Conservation (phyloP, 2,113 vertebrate genomes). For the Calyptommatus sinebrachiatus region DNA sequence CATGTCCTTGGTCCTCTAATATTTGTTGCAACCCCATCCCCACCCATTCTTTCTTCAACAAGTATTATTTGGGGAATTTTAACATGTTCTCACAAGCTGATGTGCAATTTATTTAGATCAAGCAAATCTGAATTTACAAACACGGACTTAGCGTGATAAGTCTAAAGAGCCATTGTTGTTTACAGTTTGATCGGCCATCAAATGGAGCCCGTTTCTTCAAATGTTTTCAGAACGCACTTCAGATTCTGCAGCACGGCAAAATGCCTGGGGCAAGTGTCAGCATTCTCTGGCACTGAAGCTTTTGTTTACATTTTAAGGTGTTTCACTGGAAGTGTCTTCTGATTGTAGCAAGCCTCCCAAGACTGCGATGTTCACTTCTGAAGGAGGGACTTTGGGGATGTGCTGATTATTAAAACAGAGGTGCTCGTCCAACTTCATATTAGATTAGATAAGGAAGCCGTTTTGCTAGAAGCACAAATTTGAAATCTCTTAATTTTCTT, state of each 20-base stretch:
- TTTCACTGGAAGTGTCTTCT: conserved; percentile 58
- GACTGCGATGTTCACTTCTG: conserved; percentile 72
- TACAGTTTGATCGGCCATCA: background rate
- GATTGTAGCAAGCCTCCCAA: conserved; percentile 63
- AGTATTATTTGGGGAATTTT: no score
- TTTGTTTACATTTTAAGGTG: conserved; percentile 51
- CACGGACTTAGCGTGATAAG: no score
- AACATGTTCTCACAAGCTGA: no score
- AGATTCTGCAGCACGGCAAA: conserved; percentile 18
- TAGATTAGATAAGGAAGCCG: conserved; percentile 78
- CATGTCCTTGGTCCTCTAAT: no score
- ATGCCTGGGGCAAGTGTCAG: conserved; percentile 26
- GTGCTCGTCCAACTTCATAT: conserved; percentile 73
- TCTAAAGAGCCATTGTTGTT: background rate
- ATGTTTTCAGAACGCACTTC: conserved; percentile 27
- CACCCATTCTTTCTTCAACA: no score
- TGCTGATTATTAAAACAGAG: conserved; percentile 74
- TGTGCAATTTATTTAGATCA: no score
- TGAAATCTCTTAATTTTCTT: conserved; percentile 79
- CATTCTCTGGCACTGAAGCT: conserved; percentile 26
- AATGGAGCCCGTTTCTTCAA: conserved; percentile 9
- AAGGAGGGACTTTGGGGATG: conserved; percentile 69
- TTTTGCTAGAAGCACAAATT: conserved; percentile 79
- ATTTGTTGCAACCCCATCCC: no score
- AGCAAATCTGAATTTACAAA: no score